Evolutionary conservation across 37 sponge, comb jelly and placozoan genomes (phyloP).

Genomic region (Bolinopsis microptera): DNA sequence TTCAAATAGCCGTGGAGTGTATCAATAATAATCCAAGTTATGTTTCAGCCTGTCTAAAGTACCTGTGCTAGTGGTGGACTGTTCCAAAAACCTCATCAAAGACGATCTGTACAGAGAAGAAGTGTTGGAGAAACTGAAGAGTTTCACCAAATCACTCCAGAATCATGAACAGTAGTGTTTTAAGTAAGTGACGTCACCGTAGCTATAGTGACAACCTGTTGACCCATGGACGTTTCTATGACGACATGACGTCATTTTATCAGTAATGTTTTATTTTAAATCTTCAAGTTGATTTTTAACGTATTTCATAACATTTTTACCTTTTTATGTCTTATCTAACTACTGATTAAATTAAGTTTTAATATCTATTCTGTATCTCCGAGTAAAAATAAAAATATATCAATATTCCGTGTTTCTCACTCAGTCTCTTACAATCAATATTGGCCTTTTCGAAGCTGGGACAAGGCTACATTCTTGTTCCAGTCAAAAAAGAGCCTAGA

Average conservation of each 20-base stretch:
- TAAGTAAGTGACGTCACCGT: background rate
- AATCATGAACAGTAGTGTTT: background rate
- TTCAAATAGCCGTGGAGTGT: too few relatives aligned
- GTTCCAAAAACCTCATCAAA: conserved; percentile 11
- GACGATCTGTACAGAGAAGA: background rate
- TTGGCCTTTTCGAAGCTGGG: conserved; percentile 64
- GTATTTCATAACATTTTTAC: background rate
- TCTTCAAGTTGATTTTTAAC: background rate
- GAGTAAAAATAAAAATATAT: too few relatives aligned
- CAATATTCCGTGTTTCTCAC: too few relatives aligned
- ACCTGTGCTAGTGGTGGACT: conserved; percentile 45
- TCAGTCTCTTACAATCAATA: too few relatives aligned
- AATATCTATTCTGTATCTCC: too few relatives aligned
- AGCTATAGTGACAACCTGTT: too few relatives aligned
- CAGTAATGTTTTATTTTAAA: background rate
- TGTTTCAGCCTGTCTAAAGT: conserved; percentile 11
- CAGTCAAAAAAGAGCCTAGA: conserved; percentile 61
- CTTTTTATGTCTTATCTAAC: too few relatives aligned
- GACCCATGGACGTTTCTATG: too few relatives aligned
- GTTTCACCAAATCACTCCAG: conserved; percentile 27
- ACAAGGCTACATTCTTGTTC: background rate
- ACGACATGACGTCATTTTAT: too few relatives aligned
- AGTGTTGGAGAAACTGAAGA: background rate
- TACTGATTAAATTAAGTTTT: too few relatives aligned
- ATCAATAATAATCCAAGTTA: background rate